Evolutionary conservation across 1,140 invertebrate species (phyloP).

Genomic region (Archegozetes longisetosus): DNA sequence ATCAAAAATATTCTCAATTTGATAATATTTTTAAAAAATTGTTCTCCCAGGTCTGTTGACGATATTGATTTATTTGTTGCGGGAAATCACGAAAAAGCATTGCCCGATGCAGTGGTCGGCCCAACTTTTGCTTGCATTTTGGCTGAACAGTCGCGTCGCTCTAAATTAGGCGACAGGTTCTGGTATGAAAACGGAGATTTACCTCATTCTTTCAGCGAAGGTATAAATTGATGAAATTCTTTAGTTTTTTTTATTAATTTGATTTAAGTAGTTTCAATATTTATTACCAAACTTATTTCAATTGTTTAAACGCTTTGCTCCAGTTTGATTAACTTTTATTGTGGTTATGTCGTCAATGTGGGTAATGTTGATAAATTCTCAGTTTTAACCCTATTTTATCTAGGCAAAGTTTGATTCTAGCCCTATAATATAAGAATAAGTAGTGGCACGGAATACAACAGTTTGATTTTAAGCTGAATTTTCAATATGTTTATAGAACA

Average conservation of each 20-base stretch:
- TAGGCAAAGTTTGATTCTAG: too few relatives aligned
- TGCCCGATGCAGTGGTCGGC: slow-evolving; percentile 57
- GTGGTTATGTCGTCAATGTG: too few relatives aligned
- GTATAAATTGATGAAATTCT: slow-evolving; percentile 11
- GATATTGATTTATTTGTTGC: slow-evolving; percentile 49
- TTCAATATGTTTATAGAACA: slow-evolving; percentile 34
- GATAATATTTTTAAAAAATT: background rate
- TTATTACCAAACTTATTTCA: background rate
- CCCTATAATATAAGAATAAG: too few relatives aligned
- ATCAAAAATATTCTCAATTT: too few relatives aligned
- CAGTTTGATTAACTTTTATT: too few relatives aligned
- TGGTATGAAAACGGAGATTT: slow-evolving; percentile 28
- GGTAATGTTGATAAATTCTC: too few relatives aligned
- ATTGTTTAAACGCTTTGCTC: background rate
- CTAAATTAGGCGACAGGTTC: slow-evolving; percentile 43
- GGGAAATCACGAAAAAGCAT: slow-evolving; percentile 41
- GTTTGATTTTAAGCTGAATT: background rate
- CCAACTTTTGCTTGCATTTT: slow-evolving; percentile 93
- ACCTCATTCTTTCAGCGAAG: slow-evolving; percentile 19
- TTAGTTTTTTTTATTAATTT: background rate
- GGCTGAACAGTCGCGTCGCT: slow-evolving; percentile 75
- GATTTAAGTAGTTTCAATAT: background rate
- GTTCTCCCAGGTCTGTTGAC: slow-evolving; percentile 28
- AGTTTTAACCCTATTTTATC: too few relatives aligned
- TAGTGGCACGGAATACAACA: too few relatives aligned